These are phyloP conservation scores for Apodemus agrarius DNA, from an alignment of 2,797 vertebrate species.

Conservation along the genomic window DNA sequence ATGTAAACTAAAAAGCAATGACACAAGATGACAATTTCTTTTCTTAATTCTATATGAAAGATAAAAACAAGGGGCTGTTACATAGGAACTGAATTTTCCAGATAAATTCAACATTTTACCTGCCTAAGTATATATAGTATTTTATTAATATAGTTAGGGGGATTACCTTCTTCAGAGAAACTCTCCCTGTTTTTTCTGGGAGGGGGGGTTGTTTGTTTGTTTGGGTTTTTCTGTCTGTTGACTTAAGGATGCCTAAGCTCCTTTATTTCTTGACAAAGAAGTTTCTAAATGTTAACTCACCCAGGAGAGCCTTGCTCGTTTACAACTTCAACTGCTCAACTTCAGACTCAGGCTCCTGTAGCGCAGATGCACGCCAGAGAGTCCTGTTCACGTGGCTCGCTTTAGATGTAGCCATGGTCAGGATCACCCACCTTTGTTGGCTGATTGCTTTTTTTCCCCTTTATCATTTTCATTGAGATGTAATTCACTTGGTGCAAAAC, in stretches of 20 bases:
- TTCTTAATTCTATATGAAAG: constrained; percentile 23
- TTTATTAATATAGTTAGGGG: neutral
- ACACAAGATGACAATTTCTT: neutral
- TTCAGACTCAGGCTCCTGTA: constrained; percentile 12
- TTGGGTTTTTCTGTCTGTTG: neutral
- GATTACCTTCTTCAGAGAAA: neutral
- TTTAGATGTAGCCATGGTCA: neutral
- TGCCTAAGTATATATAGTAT: neutral
- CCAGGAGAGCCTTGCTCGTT: neutral
- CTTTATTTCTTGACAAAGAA: constrained; percentile 17
- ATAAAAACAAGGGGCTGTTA: neutral
- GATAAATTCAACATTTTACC: neutral
- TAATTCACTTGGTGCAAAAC: constrained; percentile 33
- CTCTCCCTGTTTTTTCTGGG: constrained; percentile 1
- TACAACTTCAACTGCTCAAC: neutral
- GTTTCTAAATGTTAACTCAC: constrained; percentile 5
- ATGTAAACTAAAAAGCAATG: constrained; percentile 10
- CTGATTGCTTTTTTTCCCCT: neutral
- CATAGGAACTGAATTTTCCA: constrained; percentile 13
- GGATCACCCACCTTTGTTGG: neutral
- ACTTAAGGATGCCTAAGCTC: constrained; percentile 1
- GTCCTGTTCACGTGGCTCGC: neutral
- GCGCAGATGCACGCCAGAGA: neutral
- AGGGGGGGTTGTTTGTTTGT: neutral
- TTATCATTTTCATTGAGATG: constrained; percentile 26